phyloP scores from a whole-genome alignment of 2,888 invertebrate genomes.

The Drosophila helvetica region DNA sequence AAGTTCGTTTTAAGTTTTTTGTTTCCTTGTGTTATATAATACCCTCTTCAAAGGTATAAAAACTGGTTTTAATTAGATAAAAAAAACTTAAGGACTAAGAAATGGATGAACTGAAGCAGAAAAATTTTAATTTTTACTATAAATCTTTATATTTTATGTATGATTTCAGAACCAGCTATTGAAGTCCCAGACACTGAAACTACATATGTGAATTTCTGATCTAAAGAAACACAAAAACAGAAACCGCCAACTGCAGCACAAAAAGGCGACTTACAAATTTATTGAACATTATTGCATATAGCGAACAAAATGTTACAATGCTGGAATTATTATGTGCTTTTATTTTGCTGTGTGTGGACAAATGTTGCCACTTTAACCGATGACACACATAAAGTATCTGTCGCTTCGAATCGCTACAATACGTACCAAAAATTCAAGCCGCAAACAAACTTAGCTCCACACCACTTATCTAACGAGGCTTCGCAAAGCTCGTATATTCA shows the following conservation, averaged over 20 bases:
- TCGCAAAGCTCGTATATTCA: constrained; percentile 6
- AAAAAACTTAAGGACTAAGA: no score
- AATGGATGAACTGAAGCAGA: no score
- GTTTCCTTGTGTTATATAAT: no score
- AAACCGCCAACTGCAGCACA: not conserved
- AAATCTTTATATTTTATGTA: not conserved
- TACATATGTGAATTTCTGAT: not conserved
- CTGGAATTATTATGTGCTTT: constrained; percentile 44
- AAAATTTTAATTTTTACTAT: not conserved
- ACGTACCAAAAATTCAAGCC: constrained; percentile 26
- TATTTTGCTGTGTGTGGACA: constrained; percentile 41
- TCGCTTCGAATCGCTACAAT: constrained; percentile 35
- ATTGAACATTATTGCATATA: not conserved
- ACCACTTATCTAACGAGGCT: constrained; percentile 20
- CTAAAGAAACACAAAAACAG: not conserved
- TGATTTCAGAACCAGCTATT: not conserved
- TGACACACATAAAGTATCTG: constrained; percentile 23
- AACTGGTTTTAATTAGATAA: no score
- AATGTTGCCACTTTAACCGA: constrained; percentile 25
- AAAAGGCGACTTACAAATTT: no score
- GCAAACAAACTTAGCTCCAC: constrained; percentile 18
- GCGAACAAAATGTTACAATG: constrained; percentile 43
- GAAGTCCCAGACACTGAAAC: not conserved
- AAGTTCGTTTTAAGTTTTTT: no score
- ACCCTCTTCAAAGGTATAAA: no score